phyloP scores from a whole-genome alignment of 2,888 invertebrate species.

The Cataglyphis cursor region DNA sequence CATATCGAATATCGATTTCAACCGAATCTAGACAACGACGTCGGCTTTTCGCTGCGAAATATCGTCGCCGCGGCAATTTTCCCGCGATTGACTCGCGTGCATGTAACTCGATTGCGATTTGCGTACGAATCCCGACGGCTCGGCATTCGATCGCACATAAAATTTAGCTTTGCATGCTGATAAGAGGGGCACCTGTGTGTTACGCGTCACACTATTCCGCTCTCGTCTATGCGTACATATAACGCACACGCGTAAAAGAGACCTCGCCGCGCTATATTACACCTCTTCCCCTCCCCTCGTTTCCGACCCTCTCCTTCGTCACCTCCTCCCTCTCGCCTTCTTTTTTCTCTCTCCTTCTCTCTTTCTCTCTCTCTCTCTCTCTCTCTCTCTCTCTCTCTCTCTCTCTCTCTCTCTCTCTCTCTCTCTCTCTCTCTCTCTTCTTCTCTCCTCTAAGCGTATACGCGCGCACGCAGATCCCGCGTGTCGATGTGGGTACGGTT shows the following conservation, averaged over 20 bases:
- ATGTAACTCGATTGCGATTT: slow-evolving; percentile 77
- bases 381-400: slow-evolving; percentile 50
- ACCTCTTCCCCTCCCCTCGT: slow-evolving; percentile 45
- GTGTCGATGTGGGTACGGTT: slow-evolving; percentile 86
- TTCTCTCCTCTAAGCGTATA: slow-evolving; percentile 71
- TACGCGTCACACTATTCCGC: slow-evolving; percentile 39
- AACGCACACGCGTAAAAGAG: slow-evolving; percentile 56
- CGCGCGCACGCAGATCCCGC: slow-evolving; percentile 79
- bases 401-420: too few species aligned
- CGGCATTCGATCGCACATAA: slow-evolving; percentile 81
- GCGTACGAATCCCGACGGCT: slow-evolving; percentile 78
- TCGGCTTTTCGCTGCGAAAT: slow-evolving; percentile 21
- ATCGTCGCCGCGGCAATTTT: slow-evolving; percentile 46
- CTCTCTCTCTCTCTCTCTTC: slow-evolving; percentile 43
- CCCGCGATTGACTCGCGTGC: slow-evolving; percentile 58
- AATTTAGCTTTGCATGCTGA: slow-evolving; percentile 83
- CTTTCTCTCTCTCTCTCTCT: slow-evolving; percentile 39
- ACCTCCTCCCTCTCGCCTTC: slow-evolving; percentile 16
- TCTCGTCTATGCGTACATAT: slow-evolving; percentile 42
- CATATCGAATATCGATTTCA: not conserved
- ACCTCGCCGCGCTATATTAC: slow-evolving; percentile 60
- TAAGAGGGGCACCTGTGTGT: slow-evolving; percentile 74
- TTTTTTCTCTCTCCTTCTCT: slow-evolving; percentile 31
- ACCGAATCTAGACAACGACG: not conserved
- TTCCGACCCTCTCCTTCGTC: slow-evolving; percentile 17